Conservation (phyloP, 2,797 vertebrate genomes). For the Pogoniulus pusillus region DNA sequence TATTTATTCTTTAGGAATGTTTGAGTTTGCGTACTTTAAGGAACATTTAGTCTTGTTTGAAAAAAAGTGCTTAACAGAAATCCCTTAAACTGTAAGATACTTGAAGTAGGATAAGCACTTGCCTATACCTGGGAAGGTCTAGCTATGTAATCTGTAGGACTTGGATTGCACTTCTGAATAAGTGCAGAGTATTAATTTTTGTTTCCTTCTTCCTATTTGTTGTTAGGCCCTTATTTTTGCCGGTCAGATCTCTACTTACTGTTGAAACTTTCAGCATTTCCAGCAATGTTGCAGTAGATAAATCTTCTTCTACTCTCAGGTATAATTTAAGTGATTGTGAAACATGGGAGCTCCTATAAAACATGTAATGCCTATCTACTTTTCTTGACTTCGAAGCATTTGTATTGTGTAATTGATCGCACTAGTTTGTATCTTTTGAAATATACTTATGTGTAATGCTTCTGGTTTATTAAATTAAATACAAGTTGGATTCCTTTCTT, state of each 20-base stretch:
- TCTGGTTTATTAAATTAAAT: neutral
- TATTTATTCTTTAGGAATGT: neutral
- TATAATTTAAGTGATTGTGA: constrained; percentile 56
- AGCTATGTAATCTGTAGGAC: neutral
- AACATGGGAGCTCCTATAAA: neutral
- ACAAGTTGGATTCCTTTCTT: neutral
- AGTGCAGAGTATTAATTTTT: neutral
- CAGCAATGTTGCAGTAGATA: constrained; percentile 92
- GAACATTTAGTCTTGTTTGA: neutral
- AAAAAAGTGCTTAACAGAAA: neutral
- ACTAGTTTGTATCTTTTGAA: neutral
- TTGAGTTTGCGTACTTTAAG: neutral
- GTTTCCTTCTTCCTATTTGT: neutral
- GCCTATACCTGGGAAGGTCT: neutral
- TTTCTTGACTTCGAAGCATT: neutral
- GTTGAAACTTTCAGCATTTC: constrained; percentile 98
- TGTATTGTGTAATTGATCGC: neutral
- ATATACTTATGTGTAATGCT: neutral
- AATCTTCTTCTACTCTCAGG: constrained; percentile 94
- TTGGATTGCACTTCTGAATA: neutral
- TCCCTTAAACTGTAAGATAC: neutral
- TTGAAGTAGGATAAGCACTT: neutral
- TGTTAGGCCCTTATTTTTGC: constrained; percentile 89
- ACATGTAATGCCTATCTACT: neutral
- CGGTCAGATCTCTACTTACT: constrained; percentile 88